A percentile compares a stretch with the other conserved stretches of the same genome.
Evolutionary conservation across 2,113 vertebrate species (phyloP).

Genomic region (Benitochromis conjunctus): DNA sequence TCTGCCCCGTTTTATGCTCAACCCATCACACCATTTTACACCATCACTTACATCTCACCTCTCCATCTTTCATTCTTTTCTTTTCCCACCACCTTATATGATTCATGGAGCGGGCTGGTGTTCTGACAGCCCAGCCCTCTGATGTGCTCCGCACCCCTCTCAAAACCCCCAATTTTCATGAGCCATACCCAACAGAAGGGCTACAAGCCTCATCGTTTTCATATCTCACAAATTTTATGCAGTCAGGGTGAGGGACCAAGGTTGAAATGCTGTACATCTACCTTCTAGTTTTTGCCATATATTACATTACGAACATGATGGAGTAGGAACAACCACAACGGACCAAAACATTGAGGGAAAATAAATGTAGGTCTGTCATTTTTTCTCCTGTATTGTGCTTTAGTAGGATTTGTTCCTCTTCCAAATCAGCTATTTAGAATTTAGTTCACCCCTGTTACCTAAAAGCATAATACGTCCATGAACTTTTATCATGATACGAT

Average conservation of each 20-base stretch:
- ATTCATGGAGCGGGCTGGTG: conserved; percentile 22
- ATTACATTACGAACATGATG: neutral
- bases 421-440: neutral
- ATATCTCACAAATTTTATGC: conserved; percentile 1
- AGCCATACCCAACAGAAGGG: conserved; percentile 37
- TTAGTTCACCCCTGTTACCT: neutral
- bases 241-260: conserved; percentile 23
- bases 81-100: conserved; percentile 8
- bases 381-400: neutral
- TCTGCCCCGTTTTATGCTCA: conserved; percentile 3
- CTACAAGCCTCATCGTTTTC: neutral
- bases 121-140: conserved; percentile 2
- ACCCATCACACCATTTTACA: conserved; percentile 23
- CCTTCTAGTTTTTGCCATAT: neutral
- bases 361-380: neutral
- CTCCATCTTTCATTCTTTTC: neutral
- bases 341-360: neutral
- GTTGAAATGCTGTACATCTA: neutral
- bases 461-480: neutral
- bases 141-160: neutral
- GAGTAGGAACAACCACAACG: neutral
- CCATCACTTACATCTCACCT: conserved; percentile 23
- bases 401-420: neutral
- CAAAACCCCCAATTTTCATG: neutral
- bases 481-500: neutral